A percentile compares a stretch with the other conserved stretches of the same genome.
phyloP scores from a whole-genome alignment of 2,888 invertebrate genomes.

The Molanna angustata region DNA sequence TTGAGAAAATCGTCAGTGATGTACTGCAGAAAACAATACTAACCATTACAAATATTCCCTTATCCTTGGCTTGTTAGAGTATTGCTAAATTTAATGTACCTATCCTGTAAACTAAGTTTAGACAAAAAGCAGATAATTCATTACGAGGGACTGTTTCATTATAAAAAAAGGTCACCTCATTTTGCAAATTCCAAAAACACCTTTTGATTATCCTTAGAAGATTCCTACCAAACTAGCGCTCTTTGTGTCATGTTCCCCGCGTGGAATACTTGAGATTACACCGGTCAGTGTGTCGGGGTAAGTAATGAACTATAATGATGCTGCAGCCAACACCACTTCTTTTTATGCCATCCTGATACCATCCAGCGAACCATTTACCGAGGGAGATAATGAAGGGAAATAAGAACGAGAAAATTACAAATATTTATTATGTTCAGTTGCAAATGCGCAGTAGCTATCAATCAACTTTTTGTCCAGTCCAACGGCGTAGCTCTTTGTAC shows the following conservation, averaged over 20 bases:
- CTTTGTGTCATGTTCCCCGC: too few relatives aligned
- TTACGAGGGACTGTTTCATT: too few relatives aligned
- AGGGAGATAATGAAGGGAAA: constrained; percentile 10
- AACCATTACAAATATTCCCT: too few relatives aligned
- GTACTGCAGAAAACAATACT: too few relatives aligned
- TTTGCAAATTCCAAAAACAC: too few relatives aligned
- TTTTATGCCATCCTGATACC: constrained; percentile 16
- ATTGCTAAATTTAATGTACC: too few relatives aligned
- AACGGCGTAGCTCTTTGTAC: background rate
- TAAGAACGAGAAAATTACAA: constrained; percentile 12
- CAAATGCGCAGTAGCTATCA: constrained; percentile 14
- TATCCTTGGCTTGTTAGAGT: too few relatives aligned
- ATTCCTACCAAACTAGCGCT: too few relatives aligned
- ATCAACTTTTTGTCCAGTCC: constrained; percentile 11
- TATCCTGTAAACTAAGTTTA: too few relatives aligned
- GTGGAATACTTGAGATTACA: constrained; percentile 13
- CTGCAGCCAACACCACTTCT: background rate
- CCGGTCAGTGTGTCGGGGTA: constrained; percentile 7
- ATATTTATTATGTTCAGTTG: constrained; percentile 7
- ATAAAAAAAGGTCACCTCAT: too few relatives aligned
- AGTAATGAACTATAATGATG: constrained; percentile 21
- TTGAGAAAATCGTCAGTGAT: too few relatives aligned
- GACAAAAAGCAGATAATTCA: too few relatives aligned
- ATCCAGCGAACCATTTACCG: constrained; percentile 8
- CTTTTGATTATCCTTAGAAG: constrained; percentile 9